Evolutionary conservation across 2,888 invertebrate genomes (phyloP).

Genomic region (Eupithecia subumbrata): DNA sequence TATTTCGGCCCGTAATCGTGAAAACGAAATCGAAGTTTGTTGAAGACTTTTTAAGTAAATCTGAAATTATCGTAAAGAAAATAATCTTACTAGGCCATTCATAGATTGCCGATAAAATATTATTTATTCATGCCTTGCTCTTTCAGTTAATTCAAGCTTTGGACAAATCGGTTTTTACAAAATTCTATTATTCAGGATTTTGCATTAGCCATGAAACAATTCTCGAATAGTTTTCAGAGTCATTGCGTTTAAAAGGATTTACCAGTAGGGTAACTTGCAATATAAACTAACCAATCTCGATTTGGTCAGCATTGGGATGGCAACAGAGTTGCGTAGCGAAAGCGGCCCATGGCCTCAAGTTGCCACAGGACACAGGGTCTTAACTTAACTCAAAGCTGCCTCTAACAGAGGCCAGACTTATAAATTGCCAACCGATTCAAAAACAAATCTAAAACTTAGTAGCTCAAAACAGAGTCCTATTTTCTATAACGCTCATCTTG

Average conservation of each 20-base stretch:
- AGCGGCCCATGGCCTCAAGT: background rate
- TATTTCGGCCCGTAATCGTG: too few species aligned
- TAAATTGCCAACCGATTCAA: slow-evolving; percentile 1
- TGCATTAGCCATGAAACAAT: background rate
- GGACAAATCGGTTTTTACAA: background rate
- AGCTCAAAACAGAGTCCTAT: slow-evolving; percentile 35
- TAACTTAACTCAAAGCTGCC: background rate
- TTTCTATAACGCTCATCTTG: slow-evolving; percentile 34
- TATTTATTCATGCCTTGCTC: background rate
- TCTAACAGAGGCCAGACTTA: background rate
- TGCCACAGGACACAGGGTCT: background rate
- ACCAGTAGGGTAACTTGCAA: background rate
- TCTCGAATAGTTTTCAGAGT: background rate
- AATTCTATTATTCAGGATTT: background rate
- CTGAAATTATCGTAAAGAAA: background rate
- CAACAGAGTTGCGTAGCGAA: background rate
- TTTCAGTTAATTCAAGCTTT: background rate
- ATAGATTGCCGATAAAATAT: background rate
- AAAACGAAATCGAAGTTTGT: too few species aligned
- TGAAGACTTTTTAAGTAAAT: background rate
- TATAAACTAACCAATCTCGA: background rate
- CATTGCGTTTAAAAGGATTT: background rate
- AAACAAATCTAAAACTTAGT: slow-evolving; percentile 17
- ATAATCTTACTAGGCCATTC: background rate
- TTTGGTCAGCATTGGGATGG: background rate